phyloP scores from a whole-genome alignment of 2,797 vertebrate species.

The Pteropus rufus region DNA sequence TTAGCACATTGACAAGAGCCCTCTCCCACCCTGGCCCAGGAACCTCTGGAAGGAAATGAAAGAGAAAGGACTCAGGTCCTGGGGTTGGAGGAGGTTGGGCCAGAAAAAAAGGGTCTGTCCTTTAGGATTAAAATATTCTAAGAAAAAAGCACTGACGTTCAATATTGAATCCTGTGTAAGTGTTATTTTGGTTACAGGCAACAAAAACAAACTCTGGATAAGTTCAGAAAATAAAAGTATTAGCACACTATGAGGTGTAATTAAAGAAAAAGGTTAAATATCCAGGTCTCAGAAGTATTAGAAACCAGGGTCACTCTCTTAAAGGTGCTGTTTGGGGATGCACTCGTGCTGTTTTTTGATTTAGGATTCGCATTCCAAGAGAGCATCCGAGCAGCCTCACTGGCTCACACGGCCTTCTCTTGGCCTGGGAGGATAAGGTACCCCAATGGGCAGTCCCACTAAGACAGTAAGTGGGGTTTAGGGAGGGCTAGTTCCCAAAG shows the following conservation, averaged over 20 bases:
- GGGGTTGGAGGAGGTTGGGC: neutral
- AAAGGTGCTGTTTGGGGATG: neutral
- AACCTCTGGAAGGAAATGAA: constrained; percentile 36
- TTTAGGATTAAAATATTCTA: constrained; percentile 38
- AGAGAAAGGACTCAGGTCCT: constrained; percentile 3
- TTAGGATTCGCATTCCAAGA: neutral
- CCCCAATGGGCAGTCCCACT: neutral
- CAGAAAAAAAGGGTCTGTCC: neutral
- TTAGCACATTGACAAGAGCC: constrained; percentile 64
- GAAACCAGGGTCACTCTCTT: neutral
- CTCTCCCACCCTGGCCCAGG: constrained; percentile 24
- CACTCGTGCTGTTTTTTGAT: neutral
- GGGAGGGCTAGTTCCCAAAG: neutral
- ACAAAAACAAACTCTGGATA: neutral
- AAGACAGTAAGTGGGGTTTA: neutral
- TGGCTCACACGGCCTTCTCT: neutral
- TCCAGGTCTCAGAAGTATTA: neutral
- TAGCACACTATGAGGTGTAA: neutral
- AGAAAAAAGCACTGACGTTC: constrained; percentile 1
- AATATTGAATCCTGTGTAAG: neutral
- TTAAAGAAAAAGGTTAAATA: neutral
- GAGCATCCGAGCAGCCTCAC: neutral
- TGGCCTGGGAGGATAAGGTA: neutral
- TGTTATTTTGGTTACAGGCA: neutral
- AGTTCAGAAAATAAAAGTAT: constrained; percentile 10